Evolutionary conservation across 2,888 invertebrate genomes (phyloP).

Genomic region (Epinotia brunnichana): DNA sequence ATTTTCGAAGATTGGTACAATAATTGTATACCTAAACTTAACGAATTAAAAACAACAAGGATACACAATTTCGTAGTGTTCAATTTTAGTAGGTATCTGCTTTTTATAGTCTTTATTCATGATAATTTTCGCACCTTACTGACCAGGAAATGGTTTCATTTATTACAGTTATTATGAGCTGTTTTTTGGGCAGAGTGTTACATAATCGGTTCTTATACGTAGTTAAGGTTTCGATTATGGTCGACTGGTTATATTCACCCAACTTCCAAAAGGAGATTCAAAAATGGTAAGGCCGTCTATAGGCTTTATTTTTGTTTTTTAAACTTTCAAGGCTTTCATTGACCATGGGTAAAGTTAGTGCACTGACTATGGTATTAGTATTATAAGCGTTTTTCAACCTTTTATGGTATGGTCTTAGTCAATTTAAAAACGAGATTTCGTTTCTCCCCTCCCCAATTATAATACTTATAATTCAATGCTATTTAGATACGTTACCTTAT

Average conservation of each 20-base stretch:
- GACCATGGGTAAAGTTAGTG: too few species aligned
- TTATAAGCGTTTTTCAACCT: too few species aligned
- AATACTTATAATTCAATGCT: too few species aligned
- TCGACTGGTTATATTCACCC: neutral
- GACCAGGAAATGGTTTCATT: constrained; percentile 25
- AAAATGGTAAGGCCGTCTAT: too few species aligned
- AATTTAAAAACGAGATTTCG: too few species aligned
- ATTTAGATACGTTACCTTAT: too few species aligned
- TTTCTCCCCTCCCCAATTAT: too few species aligned
- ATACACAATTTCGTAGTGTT: constrained; percentile 4
- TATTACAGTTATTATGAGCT: constrained; percentile 16
- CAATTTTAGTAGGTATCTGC: constrained; percentile 9
- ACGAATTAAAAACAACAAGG: constrained; percentile 11
- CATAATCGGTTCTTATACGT: constrained; percentile 3
- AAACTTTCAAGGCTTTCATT: too few species aligned
- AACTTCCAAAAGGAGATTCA: neutral
- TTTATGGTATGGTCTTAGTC: too few species aligned
- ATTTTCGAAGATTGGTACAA: neutral
- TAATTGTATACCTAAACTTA: constrained; percentile 3
- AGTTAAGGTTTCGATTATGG: constrained; percentile 5
- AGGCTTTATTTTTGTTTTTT: too few species aligned
- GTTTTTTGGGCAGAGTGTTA: constrained; percentile 6
- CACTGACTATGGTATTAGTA: too few species aligned
- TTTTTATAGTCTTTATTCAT: neutral
- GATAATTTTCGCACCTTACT: constrained; percentile 34